Base-by-base conservation (phyloP, 1,140 invertebrate species). In the Zaprionus tsacasi region DNA sequence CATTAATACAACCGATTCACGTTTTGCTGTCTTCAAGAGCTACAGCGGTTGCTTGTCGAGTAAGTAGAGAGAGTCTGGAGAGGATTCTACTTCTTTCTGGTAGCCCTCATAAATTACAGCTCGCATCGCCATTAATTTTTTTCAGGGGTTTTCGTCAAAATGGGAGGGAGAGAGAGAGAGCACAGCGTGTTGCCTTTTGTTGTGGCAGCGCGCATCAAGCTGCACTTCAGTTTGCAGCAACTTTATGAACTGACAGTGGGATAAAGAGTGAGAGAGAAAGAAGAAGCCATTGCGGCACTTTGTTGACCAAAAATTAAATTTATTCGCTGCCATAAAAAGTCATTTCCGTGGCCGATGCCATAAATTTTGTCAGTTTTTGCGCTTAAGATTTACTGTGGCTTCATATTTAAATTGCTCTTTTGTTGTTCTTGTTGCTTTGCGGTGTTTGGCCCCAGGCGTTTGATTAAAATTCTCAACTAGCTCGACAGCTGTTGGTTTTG, bases 41-140 rank as follows among this genome's bases (percentile, higher is more conserved):
- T 98, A 97, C 92, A 97, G 96, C 76, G 97, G 97, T 35, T 98
- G 97, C 88, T 93, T 98, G 58, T 98, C 97, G 74, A 98, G 97
- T 98, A 93, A 95, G 95, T 95, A 68, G 50, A 17, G 8, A 21
- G 2, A 21, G n/a, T n/a, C 2, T n/a, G 17, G 1, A 1, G 40
- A 6, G 1, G 6, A 35, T 8, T 7, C 33, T 30, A 10, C n/a
- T 15, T 27, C 5, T 36, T 33, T 30, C 3, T 1, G 36, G n/a
- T 12, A 36, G n/a, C 27, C 48, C 67, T 72, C 78, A 91, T 92
- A 92, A 92, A 92, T 92, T 87, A 73, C 8, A 55, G 40, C 52
- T 59, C 43, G 64, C 35, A 55, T 68, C 38, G 74, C 81, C 83
- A 92, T 92, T 92, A 83, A 91, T 92, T 87, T 88, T 88, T 73